Percentiles rank a stretch among this genome's conserved stretches.
These are phyloP conservation scores for Tupiocoris notatus DNA, from an alignment of 2,888 invertebrate genomes.

Conservation along the genomic window DNA sequence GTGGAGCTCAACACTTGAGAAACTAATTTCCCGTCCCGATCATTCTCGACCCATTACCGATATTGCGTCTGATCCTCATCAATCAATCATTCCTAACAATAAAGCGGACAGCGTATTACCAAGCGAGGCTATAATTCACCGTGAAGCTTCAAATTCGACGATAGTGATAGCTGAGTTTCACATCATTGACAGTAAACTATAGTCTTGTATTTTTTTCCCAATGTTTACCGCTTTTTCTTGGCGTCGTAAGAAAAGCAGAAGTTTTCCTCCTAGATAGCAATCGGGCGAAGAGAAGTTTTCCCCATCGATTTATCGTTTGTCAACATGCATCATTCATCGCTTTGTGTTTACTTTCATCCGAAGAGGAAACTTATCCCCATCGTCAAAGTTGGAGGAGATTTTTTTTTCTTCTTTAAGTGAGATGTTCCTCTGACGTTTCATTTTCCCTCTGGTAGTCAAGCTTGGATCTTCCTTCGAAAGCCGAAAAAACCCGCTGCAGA, in stretches of 20 bases:
- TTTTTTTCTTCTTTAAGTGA: too few relatives aligned
- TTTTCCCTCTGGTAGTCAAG: too few relatives aligned
- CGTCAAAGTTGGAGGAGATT: background rate
- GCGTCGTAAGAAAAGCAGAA: too few relatives aligned
- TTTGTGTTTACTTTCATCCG: background rate
- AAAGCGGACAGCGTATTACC: background rate
- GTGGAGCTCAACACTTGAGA: background rate
- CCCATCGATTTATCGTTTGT: background rate
- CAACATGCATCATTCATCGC: background rate
- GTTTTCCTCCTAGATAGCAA: background rate
- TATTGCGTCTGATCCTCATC: background rate
- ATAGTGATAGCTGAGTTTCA: too few relatives aligned
- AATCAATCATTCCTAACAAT: background rate
- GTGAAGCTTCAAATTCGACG: background rate
- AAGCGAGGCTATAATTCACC: background rate
- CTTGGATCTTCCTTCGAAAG: too few relatives aligned
- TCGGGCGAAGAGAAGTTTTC: background rate
- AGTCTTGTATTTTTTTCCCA: background rate
- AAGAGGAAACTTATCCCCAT: background rate
- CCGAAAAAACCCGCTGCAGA: too few relatives aligned
- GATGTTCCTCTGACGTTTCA: too few relatives aligned
- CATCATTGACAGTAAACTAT: background rate
- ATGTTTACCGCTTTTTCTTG: background rate
- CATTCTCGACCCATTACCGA: background rate
- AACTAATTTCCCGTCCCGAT: background rate